Percentiles rank a stretch among this genome's conserved stretches.
Evolutionary conservation across 2,113 vertebrate species (phyloP).

Genomic region (Plecotus auritus): DNA sequence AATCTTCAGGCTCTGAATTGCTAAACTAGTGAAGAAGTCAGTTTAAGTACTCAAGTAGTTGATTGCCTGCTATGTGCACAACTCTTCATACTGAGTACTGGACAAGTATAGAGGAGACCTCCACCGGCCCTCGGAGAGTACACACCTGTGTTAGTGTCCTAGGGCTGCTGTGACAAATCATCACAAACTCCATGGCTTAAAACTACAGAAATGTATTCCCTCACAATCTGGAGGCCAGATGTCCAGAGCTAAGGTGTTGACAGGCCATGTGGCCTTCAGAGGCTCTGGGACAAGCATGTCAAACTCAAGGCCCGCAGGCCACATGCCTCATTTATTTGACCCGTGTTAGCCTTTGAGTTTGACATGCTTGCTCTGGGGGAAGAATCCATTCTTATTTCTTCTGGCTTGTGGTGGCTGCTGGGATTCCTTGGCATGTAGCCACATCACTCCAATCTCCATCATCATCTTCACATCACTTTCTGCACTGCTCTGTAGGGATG

Average conservation of each 20-base stretch:
- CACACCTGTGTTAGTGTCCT: not conserved
- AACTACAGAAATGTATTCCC: not conserved
- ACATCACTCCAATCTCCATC: not conserved
- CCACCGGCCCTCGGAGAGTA: rapidly evolving
- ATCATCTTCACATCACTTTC: not conserved
- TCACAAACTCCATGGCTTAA: not conserved
- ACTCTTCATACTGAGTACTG: not conserved
- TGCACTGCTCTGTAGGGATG: not conserved
- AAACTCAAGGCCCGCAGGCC: too few species aligned
- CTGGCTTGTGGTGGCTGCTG: not conserved
- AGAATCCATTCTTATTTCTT: not conserved
- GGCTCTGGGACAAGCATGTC: not conserved
- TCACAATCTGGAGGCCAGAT: not conserved
- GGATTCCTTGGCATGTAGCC: not conserved
- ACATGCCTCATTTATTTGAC: too few species aligned
- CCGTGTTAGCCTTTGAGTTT: too few species aligned
- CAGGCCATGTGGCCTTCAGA: not conserved
- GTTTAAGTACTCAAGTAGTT: not conserved
- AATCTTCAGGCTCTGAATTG: conserved; percentile 43
- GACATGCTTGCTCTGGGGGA: not conserved
- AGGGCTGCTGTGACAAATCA: not conserved
- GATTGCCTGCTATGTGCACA: not conserved
- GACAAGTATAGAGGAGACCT: not conserved
- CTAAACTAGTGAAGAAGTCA: not conserved
- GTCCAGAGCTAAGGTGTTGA: not conserved